phyloP scores from a whole-genome alignment of 2,888 invertebrate species.

The Ichneumon xanthorius region DNA sequence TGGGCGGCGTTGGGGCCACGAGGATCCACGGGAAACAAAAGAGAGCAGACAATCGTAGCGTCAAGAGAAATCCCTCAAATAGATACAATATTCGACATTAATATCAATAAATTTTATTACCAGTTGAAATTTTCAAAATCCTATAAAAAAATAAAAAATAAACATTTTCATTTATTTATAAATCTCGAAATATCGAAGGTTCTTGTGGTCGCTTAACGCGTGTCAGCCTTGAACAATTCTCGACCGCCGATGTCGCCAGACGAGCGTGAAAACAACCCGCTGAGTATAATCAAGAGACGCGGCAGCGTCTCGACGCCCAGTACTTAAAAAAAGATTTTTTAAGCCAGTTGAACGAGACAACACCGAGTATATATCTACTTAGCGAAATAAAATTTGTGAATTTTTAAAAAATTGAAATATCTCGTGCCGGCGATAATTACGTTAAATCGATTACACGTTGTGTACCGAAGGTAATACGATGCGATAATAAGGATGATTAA shows the following conservation, averaged over 20 bases:
- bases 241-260: not conserved
- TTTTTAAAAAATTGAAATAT: not conserved
- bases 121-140: too few species aligned
- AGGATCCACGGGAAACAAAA: not conserved
- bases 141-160: too few species aligned
- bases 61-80: not conserved
- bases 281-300: too few species aligned
- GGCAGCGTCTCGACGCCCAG: too few species aligned
- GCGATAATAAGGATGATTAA: slow-evolving; percentile 7
- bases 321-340: too few species aligned
- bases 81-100: not conserved
- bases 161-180: too few species aligned
- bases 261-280: not conserved
- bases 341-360: too few species aligned
- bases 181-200: too few species aligned
- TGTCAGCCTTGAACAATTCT: not conserved
- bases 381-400: not conserved
- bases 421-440: not conserved
- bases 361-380: not conserved
- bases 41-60: not conserved
- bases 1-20: slow-evolving; percentile 8
- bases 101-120: too few species aligned
- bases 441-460: slow-evolving; percentile 8
- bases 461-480: slow-evolving; percentile 2
- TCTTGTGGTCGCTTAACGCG: too few species aligned